Evolutionary conservation across 2,797 vertebrate genomes (phyloP).

Genomic region (Propithecus deckenii): DNA sequence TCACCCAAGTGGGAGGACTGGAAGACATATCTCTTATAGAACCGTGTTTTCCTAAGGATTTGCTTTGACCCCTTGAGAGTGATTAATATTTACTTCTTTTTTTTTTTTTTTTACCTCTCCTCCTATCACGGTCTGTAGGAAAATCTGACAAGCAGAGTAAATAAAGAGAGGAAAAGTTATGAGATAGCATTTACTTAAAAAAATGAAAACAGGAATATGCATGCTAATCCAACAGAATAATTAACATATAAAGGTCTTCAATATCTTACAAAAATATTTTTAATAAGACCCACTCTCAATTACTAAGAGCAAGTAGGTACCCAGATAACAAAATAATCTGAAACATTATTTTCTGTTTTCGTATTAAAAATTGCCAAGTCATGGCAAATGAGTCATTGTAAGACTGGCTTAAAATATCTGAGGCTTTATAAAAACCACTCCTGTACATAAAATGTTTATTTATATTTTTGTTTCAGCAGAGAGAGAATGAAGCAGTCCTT

Average conservation of each 20-base stretch:
- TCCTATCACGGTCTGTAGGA: slow-evolving; percentile 87
- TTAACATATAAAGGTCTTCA: neutral
- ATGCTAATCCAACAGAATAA: slow-evolving; percentile 37
- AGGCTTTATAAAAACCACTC: neutral
- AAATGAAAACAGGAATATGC: slow-evolving; percentile 60
- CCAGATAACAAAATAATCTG: neutral
- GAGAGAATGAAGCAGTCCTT: neutral
- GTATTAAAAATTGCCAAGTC: neutral
- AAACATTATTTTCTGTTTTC: neutral
- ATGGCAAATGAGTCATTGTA: neutral
- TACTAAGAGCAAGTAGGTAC: neutral
- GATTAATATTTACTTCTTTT: slow-evolving; percentile 81
- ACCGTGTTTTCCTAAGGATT: slow-evolving; percentile 66
- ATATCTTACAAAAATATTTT: neutral
- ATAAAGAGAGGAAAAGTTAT: slow-evolving; percentile 63
- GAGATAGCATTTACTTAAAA: slow-evolving; percentile 63
- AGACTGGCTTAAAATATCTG: neutral
- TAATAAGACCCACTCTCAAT: neutral
- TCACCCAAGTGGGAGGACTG: neutral
- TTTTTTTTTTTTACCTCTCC: slow-evolving; percentile 88
- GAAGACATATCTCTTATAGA: slow-evolving; percentile 39
- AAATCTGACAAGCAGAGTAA: slow-evolving; percentile 84
- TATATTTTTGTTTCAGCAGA: neutral
- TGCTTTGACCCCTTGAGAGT: slow-evolving; percentile 51
- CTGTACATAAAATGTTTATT: neutral